Evolutionary conservation across 2,797 vertebrate genomes (phyloP), one percentile per base, ranked within the genome.

Genomic region (Microctenopoma stevenorrisi): DNA sequence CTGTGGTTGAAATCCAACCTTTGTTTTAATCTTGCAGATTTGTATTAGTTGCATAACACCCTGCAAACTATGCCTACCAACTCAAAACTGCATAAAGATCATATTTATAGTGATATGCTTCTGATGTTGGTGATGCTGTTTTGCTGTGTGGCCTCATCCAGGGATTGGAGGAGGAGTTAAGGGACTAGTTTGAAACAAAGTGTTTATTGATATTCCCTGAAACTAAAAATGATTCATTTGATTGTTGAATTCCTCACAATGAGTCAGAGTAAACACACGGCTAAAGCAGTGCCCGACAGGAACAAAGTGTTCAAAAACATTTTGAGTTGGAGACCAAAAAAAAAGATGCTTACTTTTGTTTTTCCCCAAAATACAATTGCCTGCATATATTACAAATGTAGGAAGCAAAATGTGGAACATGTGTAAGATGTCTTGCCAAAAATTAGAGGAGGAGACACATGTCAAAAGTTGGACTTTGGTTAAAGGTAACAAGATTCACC

Each of bases 41-140:
- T 18, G 57, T n/a, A 51, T 42, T 16, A 49, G 53, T 73, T 70
- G 28, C 37, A 64, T 66, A 72, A 64, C 61, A 37, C 77, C 64
- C 61, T 72, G 56, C 6, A 53, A 72, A 57, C 4, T 37, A 14
- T 18, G 42, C 22, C 1, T 8, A 37, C 9, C 11, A 13, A 33
- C 33, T 68, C 28, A 13, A 37, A 37, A 48, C 28, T 26, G 18
- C 18, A 59, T 30, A 14, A 13, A 28, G 10, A 53, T 74, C 30
- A 47, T 13, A 42, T 49, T 52, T 13, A 52, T 8, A 16, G 26
- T 12, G 15, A 18, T 53, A 6, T 58, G 51, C 54, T 68, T 50
- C 28, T 60, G 30, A 46, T 43, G 0, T 11, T 16, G 5, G 22
- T 50, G 38, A 28, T 33, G 26, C 18, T 53, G 50, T 49, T 50